These are phyloP conservation scores for Pontoporia blainvillei DNA, from an alignment of 2,113 vertebrate species.

Conservation along the genomic window DNA sequence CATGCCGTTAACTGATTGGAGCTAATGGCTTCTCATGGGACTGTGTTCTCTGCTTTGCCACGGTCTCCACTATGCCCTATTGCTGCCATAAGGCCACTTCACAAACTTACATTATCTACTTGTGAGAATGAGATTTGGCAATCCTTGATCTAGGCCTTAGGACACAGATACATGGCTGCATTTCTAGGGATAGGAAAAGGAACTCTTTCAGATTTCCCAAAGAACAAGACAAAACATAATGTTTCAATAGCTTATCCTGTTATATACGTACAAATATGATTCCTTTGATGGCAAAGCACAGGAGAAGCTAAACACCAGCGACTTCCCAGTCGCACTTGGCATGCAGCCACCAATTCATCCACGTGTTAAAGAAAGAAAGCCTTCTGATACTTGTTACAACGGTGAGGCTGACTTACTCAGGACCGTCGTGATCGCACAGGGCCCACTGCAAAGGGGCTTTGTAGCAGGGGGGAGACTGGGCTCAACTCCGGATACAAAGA, in stretches of 20 bases:
- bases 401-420: rapidly evolving
- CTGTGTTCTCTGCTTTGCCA: not conserved
- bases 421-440: rapidly evolving
- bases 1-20: rapidly evolving
- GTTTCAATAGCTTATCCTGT: not conserved
- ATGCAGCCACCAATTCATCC: not conserved
- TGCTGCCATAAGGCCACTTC: too few species aligned
- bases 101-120: not conserved
- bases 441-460: not conserved
- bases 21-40: not conserved
- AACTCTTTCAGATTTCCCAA: not conserved
- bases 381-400: not conserved
- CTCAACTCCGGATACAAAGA: not conserved
- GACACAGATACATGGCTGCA: not conserved
- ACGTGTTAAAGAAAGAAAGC: not conserved
- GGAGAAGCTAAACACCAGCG: not conserved
- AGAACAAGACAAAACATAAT: not conserved
- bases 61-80: not conserved
- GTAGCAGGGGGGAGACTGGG: too few species aligned
- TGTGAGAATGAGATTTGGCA: not conserved
- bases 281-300: not conserved
- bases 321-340: not conserved
- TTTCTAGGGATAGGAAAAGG: not conserved
- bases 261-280: rapidly evolving
- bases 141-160: not conserved